Conservation (phyloP, 2,888 invertebrate species). For the Capitulum mitella region DNA sequence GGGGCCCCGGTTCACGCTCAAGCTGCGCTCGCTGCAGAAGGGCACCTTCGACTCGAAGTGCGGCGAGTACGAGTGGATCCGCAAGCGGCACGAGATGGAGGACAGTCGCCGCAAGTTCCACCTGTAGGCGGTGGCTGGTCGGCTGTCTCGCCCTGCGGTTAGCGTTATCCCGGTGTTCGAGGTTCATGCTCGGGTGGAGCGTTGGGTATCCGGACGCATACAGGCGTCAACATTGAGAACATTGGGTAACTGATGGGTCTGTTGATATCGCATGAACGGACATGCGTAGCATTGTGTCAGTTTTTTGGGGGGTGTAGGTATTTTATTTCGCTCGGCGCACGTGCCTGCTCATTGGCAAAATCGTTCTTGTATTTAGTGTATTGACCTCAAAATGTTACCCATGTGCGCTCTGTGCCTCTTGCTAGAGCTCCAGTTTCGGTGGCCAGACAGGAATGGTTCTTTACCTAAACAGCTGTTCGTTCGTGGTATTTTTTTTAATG, state of each 20-base stretch:
- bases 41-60: conserved; percentile 95
- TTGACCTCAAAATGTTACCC: no score
- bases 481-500: no score
- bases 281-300: neutral
- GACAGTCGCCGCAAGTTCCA: conserved; percentile 86
- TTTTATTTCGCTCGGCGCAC: no score
- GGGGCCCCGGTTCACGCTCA: conserved; percentile 95
- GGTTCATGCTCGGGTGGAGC: no score
- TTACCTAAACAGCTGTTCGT: no score
- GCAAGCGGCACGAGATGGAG: conserved; percentile 88
- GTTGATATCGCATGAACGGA: neutral
- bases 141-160: conserved; percentile 54
- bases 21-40: conserved; percentile 83
- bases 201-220: neutral
- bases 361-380: no score
- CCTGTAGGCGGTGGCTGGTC: conserved; percentile 62
- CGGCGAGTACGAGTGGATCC: conserved; percentile 95
- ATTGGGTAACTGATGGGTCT: neutral
- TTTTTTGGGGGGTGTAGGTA: neutral
- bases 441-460: no score
- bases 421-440: no score
- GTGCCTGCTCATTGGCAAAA: no score
- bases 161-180: no score
- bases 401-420: no score
- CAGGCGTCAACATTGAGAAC: neutral